These are phyloP conservation scores for Sphinx pinastri DNA, from an alignment of 2,888 invertebrate genomes.

Conservation along the genomic window DNA sequence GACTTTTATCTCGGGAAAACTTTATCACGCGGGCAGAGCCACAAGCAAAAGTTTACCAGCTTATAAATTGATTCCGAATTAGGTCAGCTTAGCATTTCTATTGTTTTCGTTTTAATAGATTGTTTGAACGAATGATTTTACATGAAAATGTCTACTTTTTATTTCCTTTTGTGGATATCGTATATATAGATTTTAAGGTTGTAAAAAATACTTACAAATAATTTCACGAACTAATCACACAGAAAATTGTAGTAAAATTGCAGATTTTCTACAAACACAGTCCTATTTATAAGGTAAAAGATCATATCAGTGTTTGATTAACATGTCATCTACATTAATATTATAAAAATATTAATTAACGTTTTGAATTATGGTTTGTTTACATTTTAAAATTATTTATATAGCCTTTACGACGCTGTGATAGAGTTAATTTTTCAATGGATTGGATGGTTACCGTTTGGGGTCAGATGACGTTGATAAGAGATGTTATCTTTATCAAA, in stretches of 20 bases:
- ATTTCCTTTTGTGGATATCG: too few relatives aligned
- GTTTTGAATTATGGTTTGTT: constrained; percentile 26
- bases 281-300: constrained; percentile 27
- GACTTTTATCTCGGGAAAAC: too few relatives aligned
- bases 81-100: too few relatives aligned
- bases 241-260: constrained; percentile 3
- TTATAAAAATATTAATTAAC: constrained; percentile 24
- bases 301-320: constrained; percentile 18
- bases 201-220: neutral
- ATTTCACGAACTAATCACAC: neutral
- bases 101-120: too few relatives aligned
- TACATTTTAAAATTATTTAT: neutral
- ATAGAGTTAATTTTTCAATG: constrained; percentile 7
- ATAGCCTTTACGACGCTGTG: neutral
- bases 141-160: too few relatives aligned
- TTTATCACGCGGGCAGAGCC: too few relatives aligned
- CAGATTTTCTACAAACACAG: constrained; percentile 12
- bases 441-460: neutral
- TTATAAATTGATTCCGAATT: too few relatives aligned
- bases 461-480: constrained; percentile 36
- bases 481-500: constrained; percentile 40
- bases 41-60: too few relatives aligned
- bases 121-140: too few relatives aligned
- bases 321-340: constrained; percentile 8
- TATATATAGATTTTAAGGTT: neutral